Evolutionary conservation across 2,113 vertebrate species (phyloP).

Genomic region (Myotis davidii): DNA sequence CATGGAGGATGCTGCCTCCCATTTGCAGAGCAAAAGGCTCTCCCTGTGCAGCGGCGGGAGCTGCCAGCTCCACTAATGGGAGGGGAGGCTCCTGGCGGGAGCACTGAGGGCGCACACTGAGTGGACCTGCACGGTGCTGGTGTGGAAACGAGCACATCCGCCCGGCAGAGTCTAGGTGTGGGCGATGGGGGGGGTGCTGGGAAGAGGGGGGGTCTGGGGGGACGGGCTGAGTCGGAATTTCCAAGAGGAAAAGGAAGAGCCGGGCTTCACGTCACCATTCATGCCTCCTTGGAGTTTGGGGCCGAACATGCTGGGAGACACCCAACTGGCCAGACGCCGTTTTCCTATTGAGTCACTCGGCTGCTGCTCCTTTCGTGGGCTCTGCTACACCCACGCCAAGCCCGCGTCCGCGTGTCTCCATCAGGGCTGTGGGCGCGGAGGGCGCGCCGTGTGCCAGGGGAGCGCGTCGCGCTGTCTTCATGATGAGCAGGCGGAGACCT

Average conservation of each 20-base stretch:
- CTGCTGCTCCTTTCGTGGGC: not conserved
- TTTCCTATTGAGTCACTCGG: not conserved
- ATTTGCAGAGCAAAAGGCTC: not conserved
- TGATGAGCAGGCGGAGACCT: not conserved
- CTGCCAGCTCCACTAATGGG: not conserved
- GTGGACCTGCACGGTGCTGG: not conserved
- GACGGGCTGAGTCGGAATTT: not conserved
- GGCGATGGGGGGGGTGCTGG: rapidly evolving
- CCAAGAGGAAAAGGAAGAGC: not conserved
- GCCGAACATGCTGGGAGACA: not conserved
- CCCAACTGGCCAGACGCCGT: not conserved
- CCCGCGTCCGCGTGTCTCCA: not conserved
- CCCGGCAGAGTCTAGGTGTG: not conserved
- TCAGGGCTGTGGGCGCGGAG: not conserved
- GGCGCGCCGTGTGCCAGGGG: not conserved
- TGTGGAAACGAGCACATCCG: not conserved
- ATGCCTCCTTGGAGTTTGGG: not conserved
- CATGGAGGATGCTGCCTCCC: not conserved
- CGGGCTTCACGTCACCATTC: not conserved
- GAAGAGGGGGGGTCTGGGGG: not conserved
- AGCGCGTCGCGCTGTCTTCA: rapidly evolving
- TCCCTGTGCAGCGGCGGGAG: not conserved
- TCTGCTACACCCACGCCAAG: not conserved
- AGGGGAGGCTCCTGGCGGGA: not conserved
- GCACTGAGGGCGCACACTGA: not conserved